Evolutionary conservation across 2,888 invertebrate species (phyloP).

Genomic region (Pristionchus fissidentatus): DNA sequence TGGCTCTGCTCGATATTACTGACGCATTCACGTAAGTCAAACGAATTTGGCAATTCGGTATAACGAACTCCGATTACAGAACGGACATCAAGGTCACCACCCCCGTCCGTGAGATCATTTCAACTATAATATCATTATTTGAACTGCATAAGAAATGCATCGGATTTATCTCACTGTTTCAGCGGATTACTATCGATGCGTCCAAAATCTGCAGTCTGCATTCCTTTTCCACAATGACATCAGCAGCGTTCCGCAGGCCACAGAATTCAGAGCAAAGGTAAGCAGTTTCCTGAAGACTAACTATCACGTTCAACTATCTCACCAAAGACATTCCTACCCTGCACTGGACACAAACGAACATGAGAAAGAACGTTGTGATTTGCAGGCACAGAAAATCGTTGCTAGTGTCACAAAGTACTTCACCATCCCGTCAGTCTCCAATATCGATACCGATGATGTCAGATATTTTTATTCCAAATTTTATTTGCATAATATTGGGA

Average conservation of each 20-base stretch:
- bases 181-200: background rate
- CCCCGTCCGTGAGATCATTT: background rate
- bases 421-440: background rate
- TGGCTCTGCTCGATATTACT: constrained; percentile 8
- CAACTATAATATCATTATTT: background rate
- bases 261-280: background rate
- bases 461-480: background rate
- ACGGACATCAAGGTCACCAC: background rate
- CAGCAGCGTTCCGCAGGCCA: background rate
- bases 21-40: background rate
- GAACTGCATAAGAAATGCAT: too few relatives aligned
- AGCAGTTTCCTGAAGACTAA: too few relatives aligned
- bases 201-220: background rate
- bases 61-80: background rate
- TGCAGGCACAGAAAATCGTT: background rate
- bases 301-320: too few relatives aligned
- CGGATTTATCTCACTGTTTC: too few relatives aligned
- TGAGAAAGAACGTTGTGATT: too few relatives aligned
- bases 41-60: background rate
- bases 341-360: too few relatives aligned
- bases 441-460: background rate
- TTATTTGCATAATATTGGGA: too few relatives aligned
- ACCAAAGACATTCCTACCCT: too few relatives aligned
- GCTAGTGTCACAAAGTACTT: background rate
- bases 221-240: constrained; percentile 10